phyloP scores from a whole-genome alignment of 2,888 invertebrate genomes.

The Atethmia centrago region DNA sequence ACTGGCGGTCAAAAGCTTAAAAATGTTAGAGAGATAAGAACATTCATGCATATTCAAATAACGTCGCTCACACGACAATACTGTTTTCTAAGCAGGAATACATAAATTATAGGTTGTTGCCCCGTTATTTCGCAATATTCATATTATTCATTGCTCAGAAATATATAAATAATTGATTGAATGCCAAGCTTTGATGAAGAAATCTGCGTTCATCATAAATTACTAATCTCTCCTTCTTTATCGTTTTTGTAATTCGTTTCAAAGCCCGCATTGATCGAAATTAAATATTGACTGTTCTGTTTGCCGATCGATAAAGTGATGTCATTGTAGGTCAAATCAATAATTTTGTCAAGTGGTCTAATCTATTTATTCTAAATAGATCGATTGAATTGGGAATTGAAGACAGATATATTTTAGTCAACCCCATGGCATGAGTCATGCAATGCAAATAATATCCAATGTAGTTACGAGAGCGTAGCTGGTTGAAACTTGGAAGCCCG shows the following conservation, averaged over 20 bases:
- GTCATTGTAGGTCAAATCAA: conserved; percentile 26
- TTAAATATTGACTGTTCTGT: conserved; percentile 1
- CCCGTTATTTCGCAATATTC: conserved; percentile 46
- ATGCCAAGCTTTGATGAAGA: conserved; percentile 59
- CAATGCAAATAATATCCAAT: background rate
- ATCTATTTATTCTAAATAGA: conserved; percentile 8
- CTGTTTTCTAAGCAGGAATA: conserved; percentile 40
- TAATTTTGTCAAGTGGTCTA: background rate
- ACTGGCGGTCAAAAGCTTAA: too few species aligned
- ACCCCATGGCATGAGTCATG: background rate
- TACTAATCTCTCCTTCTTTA: background rate
- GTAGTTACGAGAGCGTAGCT: too few species aligned
- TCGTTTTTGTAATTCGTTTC: background rate
- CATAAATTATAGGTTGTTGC: conserved; percentile 45
- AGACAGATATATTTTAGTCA: background rate
- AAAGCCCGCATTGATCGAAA: background rate
- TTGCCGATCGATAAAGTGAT: background rate
- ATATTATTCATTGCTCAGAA: conserved; percentile 26
- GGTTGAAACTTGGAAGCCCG: background rate
- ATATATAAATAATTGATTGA: conserved; percentile 53
- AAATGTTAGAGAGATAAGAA: background rate
- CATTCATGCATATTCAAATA: conserved; percentile 1
- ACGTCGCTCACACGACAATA: conserved; percentile 3
- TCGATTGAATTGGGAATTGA: conserved; percentile 5
- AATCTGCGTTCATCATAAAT: conserved; percentile 22